Evolutionary conservation across 2,888 invertebrate genomes (phyloP).

Genomic region (Smittia sp.): DNA sequence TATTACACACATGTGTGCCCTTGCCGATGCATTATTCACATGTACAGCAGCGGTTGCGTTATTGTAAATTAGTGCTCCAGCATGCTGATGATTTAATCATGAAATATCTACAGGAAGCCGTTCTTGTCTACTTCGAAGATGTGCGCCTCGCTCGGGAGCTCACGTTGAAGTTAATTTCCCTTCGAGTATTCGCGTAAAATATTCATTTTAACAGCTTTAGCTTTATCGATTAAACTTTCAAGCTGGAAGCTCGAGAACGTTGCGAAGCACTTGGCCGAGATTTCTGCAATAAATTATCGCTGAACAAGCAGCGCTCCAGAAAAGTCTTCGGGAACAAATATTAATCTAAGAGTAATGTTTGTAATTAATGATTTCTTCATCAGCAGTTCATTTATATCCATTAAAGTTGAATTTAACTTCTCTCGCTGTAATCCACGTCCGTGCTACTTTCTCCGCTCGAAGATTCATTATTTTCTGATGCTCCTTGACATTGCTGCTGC

Average conservation of each 20-base stretch:
- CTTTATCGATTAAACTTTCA: no score
- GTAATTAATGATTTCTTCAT: constrained; percentile 38
- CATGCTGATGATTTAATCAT: neutral
- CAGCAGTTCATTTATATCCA: constrained; percentile 39
- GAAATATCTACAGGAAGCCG: neutral
- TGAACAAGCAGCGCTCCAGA: neutral
- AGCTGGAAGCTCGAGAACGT: no score
- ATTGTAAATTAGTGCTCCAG: neutral
- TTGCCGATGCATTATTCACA: neutral
- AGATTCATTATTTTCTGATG: neutral
- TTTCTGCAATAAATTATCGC: no score
- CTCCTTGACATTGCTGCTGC: neutral
- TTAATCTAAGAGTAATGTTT: constrained; percentile 33
- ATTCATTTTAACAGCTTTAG: no score
- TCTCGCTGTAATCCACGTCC: neutral
- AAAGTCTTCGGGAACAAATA: constrained; percentile 2
- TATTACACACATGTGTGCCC: neutral
- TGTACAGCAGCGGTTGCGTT: neutral
- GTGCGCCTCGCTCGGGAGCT: no score
- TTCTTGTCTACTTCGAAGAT: no score
- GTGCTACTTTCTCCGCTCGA: neutral
- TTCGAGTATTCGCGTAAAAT: no score
- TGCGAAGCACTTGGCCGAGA: no score
- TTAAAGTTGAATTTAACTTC: constrained; percentile 30
- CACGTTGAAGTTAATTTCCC: no score